A percentile compares a stretch with the other conserved stretches of the same genome.
phyloP scores from a whole-genome alignment of 2,888 invertebrate species.

The Camponotus fellah region DNA sequence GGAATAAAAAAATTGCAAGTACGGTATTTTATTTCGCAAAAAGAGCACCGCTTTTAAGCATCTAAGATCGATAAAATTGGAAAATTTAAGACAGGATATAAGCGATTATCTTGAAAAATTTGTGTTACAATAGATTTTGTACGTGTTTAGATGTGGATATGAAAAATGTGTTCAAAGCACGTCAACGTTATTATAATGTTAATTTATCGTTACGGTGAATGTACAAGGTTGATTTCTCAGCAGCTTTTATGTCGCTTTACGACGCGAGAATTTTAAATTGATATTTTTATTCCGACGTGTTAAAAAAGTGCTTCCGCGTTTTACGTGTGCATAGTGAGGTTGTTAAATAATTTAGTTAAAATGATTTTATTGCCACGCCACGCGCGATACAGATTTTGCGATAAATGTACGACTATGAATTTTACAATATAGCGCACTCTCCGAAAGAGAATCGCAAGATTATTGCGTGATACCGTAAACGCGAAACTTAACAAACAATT shows the following conservation, averaged over 20 bases:
- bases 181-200: not conserved
- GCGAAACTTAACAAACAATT: not conserved
- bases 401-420: conserved; percentile 24
- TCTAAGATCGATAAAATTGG: not conserved
- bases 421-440: not conserved
- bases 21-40: not conserved
- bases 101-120: not conserved
- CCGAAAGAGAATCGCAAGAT: not conserved
- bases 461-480: conserved; percentile 3
- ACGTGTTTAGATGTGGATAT: not conserved
- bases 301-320: conserved; percentile 5
- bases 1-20: not conserved
- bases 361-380: conserved; percentile 19
- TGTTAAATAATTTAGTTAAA: conserved; percentile 43
- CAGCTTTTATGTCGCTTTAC: not conserved
- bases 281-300: conserved; percentile 23
- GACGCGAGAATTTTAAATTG: not conserved
- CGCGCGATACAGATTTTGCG: conserved; percentile 29
- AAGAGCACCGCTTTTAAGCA: not conserved
- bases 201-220: not conserved
- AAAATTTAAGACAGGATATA: not conserved
- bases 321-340: not conserved
- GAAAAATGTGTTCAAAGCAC: not conserved
- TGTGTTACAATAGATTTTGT: not conserved
- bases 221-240: not conserved